phyloP scores from a whole-genome alignment of 2,113 vertebrate genomes.

The Tachysurus vachellii region DNA sequence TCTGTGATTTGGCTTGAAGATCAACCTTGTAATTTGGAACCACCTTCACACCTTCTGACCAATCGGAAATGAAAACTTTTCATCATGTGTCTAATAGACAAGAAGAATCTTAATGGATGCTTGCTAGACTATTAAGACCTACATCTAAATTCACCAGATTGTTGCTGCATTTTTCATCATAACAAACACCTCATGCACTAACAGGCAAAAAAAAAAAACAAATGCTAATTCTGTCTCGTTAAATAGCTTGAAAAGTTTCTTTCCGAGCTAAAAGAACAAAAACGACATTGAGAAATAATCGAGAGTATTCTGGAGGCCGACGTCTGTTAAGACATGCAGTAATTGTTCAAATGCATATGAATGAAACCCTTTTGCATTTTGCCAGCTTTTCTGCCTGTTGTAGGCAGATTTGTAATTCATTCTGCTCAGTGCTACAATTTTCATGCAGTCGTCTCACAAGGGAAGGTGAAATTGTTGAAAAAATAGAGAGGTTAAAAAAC shows the following conservation, averaged over 20 bases:
- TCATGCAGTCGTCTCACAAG: not conserved
- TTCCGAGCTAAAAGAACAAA: not conserved
- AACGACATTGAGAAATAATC: not conserved
- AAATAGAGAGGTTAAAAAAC: not conserved
- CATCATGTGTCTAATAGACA: not conserved
- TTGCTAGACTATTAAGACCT: not conserved
- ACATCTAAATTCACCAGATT: not conserved
- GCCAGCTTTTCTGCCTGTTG: not conserved
- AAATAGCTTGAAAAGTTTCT: not conserved
- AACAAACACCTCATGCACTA: not conserved
- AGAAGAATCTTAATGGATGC: not conserved
- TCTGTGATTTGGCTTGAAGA: not conserved
- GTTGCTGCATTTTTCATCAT: not conserved
- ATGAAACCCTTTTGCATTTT: not conserved
- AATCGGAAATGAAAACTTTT: not conserved
- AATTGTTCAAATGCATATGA: conserved; percentile 1
- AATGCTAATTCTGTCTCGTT: not conserved
- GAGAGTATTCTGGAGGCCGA: not conserved
- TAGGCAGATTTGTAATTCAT: not conserved
- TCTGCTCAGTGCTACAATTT: not conserved
- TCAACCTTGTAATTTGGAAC: too few relatives aligned
- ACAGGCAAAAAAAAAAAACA: not conserved
- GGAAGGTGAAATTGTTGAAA: not conserved
- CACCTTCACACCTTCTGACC: not conserved
- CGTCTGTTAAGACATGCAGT: not conserved